phyloP scores from a whole-genome alignment of 2,888 invertebrate genomes.

The Sympetrum striolatum region DNA sequence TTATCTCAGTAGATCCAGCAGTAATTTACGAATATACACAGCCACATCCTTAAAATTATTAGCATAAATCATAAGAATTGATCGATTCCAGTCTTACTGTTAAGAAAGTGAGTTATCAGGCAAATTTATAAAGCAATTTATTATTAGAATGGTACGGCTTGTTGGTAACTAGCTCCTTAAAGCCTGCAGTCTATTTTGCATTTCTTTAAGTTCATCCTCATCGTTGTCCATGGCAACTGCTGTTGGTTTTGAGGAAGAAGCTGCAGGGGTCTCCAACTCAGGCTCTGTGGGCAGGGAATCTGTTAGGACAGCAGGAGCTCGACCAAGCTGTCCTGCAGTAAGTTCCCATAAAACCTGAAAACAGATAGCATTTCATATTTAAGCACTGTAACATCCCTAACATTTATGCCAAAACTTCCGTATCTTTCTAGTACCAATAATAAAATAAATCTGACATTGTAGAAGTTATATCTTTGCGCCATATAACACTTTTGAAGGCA shows the following conservation, averaged over 20 bases:
- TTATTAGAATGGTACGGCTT: not conserved
- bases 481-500: no score
- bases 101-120: not conserved
- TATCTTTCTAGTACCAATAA: no score
- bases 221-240: slow-evolving; percentile 68
- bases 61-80: not conserved
- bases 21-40: not conserved
- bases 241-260: slow-evolving; percentile 65
- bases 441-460: no score
- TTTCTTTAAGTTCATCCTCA: slow-evolving; percentile 87
- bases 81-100: not conserved
- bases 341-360: slow-evolving; percentile 82
- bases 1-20: not conserved
- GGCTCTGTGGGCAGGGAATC: slow-evolving; percentile 60
- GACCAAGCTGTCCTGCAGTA: slow-evolving; percentile 89
- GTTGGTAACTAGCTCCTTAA: slow-evolving; percentile 73
- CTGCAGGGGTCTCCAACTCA: slow-evolving; percentile 55
- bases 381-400: not conserved
- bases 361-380: not conserved
- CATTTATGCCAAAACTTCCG: no score
- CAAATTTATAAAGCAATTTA: not conserved
- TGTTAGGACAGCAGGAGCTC: slow-evolving; percentile 76
- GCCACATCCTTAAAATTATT: not conserved
- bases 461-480: no score
- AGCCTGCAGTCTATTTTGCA: slow-evolving; percentile 88